Base-by-base conservation (phyloP, 1,140 invertebrate species). In the Meloidogyne floridensis region DNA sequence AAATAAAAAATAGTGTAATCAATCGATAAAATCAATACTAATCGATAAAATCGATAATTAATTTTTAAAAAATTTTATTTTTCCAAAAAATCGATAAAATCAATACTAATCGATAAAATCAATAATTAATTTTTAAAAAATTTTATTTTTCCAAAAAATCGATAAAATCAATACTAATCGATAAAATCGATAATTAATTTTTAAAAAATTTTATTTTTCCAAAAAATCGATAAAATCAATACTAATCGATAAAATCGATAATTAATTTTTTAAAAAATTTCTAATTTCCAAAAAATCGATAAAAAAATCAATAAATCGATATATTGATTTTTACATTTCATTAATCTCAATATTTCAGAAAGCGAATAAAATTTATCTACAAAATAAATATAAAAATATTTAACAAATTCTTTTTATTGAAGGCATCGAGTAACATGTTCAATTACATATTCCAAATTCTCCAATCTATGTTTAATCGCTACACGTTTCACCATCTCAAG, bases 391-490 rank as follows among this genome's bases (percentile, higher is more conserved):
- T 20, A 74, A 20, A 51, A 32, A 32, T 74, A 32, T n/a, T 7
- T n/a, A 20, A 7, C 15, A 54, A 15, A 11, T 11, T 59, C 15
- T n/a, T 7, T 13, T 6, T 65, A n/a, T 65, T 6, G 47, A 65
- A 65, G n/a, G 7, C 15, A 65, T 65, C 4, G 3, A 5, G 15
- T 65, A 65, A 81, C 47, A 20, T 82, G 43, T 32, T 82, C 70
- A 10, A 82, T 32, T 20, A 42, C 15, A 54, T 72, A 83, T 47
- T 81, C 47, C 43, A 82, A 65, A 65, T 82, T 75, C 18, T 43
- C 53, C 43, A 82, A 20, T 42, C 53, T 59, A 51, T 82, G 78
- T 54, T 65, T 43, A 42, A 20, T 81, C 9, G 81, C 81, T 10
- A 82, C 69, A 6, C 77, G 51, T 13, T 80, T 20, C 3, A 83